A percentile compares a stretch with the other conserved stretches of the same genome.
Conservation (phyloP, 2,113 vertebrate species). For the Aix galericulata region DNA sequence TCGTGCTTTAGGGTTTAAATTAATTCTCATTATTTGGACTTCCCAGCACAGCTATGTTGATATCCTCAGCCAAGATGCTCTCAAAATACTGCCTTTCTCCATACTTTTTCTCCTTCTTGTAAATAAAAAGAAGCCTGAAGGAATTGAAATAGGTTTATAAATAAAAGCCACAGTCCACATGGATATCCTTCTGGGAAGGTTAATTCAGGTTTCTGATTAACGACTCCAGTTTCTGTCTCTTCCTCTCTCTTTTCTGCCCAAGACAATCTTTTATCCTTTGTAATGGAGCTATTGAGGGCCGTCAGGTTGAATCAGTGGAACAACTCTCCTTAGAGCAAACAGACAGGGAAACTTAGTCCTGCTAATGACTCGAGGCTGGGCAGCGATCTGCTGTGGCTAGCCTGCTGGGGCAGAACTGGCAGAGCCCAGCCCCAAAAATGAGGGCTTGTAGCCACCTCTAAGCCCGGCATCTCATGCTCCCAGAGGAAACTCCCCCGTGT, state of each 20-base stretch:
- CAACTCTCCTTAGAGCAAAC: background rate
- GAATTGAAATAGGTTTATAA: constrained; percentile 21
- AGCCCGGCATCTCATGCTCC: accelerated
- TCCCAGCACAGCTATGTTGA: background rate
- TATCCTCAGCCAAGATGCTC: background rate
- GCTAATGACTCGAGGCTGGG: background rate
- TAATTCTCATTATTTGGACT: background rate
- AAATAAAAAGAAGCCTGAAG: background rate
- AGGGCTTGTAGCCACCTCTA: accelerated
- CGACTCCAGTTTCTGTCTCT: constrained; percentile 19
- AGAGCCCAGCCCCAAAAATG: background rate
- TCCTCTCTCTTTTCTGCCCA: constrained; percentile 2
- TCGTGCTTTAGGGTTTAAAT: background rate
- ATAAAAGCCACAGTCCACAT: constrained; percentile 11
- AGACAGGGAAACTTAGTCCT: background rate
- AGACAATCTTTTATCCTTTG: constrained; percentile 19
- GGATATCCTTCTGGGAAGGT: constrained; percentile 27
- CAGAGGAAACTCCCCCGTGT: background rate
- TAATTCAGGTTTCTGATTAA: constrained; percentile 49
- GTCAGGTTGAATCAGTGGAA: background rate
- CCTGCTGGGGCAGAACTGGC: background rate
- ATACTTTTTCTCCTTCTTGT: background rate
- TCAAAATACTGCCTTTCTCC: background rate
- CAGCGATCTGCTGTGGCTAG: background rate
- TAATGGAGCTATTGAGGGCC: background rate